These are phyloP conservation scores for Heliornis fulica DNA, from an alignment of 2,113 vertebrate genomes.

Conservation along the genomic window DNA sequence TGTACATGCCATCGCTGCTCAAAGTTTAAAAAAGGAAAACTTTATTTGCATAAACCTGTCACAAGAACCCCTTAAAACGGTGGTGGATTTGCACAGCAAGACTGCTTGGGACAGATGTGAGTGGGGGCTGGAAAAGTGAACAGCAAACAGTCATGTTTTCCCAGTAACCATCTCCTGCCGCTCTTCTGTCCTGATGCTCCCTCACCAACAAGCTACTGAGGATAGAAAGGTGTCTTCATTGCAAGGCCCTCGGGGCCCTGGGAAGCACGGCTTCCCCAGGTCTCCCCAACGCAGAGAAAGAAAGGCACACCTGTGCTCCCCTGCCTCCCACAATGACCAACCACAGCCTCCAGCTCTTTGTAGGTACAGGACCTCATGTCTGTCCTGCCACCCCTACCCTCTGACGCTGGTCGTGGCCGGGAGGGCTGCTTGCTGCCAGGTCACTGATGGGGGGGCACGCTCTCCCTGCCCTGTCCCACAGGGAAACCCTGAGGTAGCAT, in stretches of 20 bases:
- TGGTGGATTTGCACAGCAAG: background rate
- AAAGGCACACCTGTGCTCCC: rapidly evolving
- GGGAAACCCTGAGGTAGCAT: background rate
- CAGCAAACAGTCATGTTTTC: background rate
- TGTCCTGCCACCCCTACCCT: background rate
- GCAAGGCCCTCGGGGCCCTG: background rate
- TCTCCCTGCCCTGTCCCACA: rapidly evolving
- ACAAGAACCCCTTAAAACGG: background rate
- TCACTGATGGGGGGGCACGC: background rate
- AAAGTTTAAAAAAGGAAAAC: background rate
- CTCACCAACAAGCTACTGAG: background rate
- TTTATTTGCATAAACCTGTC: background rate
- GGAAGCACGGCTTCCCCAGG: background rate
- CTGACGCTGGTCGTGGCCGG: background rate
- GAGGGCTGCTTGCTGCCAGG: background rate
- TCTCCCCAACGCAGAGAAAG: background rate
- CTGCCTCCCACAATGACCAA: background rate
- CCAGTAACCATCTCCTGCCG: background rate
- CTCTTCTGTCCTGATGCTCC: background rate
- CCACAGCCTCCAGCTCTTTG: background rate
- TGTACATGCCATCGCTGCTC: background rate
- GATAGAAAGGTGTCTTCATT: background rate
- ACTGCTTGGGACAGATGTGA: background rate
- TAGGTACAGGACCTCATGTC: rapidly evolving
- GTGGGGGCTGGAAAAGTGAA: background rate